Evolutionary conservation across 2,113 vertebrate species (phyloP), one percentile per base, ranked within the genome.

Genomic region (Xenotilapia leptura): DNA sequence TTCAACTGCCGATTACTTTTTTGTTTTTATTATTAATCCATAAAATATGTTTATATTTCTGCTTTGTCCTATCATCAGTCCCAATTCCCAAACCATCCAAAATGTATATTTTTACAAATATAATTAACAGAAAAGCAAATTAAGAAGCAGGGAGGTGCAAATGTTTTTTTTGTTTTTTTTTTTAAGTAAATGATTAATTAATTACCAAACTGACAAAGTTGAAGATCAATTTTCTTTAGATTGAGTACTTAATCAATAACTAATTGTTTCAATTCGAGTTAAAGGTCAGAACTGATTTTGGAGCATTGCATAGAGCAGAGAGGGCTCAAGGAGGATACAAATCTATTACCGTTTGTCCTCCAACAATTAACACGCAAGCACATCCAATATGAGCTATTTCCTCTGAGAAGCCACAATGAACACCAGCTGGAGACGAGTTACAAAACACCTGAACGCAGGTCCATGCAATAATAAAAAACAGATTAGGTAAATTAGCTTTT

Each of bases 401-500:
- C 86, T 89, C 54, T 9, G 68, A 92, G 87, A 87, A 89, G 85
- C 49, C 12, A 51, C 83, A 21, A 26, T 58, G 70, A 92, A 83
- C 38, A 83, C 26, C 89, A 92, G 88, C 90, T 89, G 84, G 86
- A 91, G 91, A 92, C 58, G 38, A 87, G 80, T 87, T 91, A 80
- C 86, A 87, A 84, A 89, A 86, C 79, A 90, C 87, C 87, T 87
- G 51, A 68, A 88, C 79, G 68, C 58, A 83, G 55, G 84, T 86
- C 82, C 86, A 14, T 23, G 90, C 90, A 89, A 85, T 84, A 87
- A 77, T 77, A 84, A 84, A 62, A 77, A 77, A 85, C 56, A 88
- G 92, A 94, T 94, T 91, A 92, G 79, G 73, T 89, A 91, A 93
- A 95, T 93, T 93, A 93, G 90, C 85, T 92, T 92, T 94, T 90